These are phyloP conservation scores for Halisarca cf. caerulea DNA, from an alignment of 37 sponge, comb jelly and placozoan species.

Conservation along the genomic window DNA sequence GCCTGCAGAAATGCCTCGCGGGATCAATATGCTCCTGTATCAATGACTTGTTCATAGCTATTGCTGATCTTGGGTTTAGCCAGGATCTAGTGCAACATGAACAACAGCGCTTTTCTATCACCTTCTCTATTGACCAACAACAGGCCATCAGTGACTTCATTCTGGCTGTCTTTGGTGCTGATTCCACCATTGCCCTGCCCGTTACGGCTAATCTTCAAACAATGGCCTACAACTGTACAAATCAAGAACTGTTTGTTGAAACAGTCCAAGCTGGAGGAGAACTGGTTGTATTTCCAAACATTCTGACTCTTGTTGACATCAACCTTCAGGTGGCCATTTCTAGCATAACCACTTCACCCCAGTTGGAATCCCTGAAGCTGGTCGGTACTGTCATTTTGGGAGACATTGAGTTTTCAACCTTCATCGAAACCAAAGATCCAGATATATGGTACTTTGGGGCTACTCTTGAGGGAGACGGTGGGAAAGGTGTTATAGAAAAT, in stretches of 20 bases:
- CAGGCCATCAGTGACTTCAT: neutral
- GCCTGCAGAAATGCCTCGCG: neutral
- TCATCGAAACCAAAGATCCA: neutral
- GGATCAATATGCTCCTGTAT: neutral
- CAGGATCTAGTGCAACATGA: neutral
- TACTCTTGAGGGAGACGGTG: neutral
- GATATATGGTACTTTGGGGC: slow-evolving; percentile 7
- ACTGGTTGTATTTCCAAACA: neutral
- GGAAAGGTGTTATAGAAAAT: too few species aligned
- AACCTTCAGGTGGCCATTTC: neutral
- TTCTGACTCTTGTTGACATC: neutral
- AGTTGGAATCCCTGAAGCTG: neutral
- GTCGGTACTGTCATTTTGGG: neutral
- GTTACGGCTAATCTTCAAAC: neutral
- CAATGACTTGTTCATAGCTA: neutral
- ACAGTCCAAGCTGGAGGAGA: slow-evolving; percentile 3
- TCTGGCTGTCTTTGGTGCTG: neutral
- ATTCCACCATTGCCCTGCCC: neutral
- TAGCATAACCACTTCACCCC: neutral
- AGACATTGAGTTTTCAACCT: neutral
- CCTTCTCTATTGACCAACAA: neutral
- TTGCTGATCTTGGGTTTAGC: neutral
- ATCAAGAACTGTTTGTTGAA: neutral
- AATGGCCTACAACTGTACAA: slow-evolving; percentile 1
- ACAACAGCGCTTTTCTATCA: neutral